Evolutionary conservation across 2,888 invertebrate species (phyloP).

Genomic region (Polyommatus icarus): DNA sequence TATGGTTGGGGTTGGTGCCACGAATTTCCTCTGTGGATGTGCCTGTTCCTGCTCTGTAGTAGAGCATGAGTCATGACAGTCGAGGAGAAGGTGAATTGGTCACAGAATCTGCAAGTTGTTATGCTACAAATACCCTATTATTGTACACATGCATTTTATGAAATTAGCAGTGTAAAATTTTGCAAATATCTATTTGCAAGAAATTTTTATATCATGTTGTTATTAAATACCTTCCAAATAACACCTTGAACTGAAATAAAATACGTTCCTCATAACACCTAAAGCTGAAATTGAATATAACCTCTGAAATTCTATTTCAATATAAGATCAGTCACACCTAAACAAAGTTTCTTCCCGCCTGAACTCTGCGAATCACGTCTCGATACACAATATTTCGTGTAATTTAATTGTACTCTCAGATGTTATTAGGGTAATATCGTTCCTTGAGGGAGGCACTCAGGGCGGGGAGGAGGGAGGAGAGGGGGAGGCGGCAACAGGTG

Average conservation of each 20-base stretch:
- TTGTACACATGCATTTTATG: too few relatives aligned
- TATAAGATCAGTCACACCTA: not conserved
- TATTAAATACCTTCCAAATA: not conserved
- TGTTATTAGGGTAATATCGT: conserved; percentile 18
- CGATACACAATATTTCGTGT: conserved; percentile 24
- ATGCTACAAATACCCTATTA: too few relatives aligned
- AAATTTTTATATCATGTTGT: too few relatives aligned
- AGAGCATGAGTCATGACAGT: too few relatives aligned
- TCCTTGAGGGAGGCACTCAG: not conserved
- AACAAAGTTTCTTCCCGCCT: not conserved
- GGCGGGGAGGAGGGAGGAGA: not conserved
- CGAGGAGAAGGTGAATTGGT: too few relatives aligned
- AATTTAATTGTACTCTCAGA: conserved; percentile 13
- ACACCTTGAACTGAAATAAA: not conserved
- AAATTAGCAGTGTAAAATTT: too few relatives aligned
- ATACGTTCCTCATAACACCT: not conserved
- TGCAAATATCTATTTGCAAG: too few relatives aligned
- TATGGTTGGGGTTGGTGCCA: too few relatives aligned
- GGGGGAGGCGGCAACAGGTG: conserved; percentile 18
- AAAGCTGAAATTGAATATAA: not conserved
- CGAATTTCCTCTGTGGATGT: too few relatives aligned
- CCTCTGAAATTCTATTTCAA: not conserved
- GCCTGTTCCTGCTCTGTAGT: too few relatives aligned
- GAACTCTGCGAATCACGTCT: not conserved
- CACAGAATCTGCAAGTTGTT: too few relatives aligned